Conservation (phyloP, 2,113 vertebrate species). For the Helogale parvula region DNA sequence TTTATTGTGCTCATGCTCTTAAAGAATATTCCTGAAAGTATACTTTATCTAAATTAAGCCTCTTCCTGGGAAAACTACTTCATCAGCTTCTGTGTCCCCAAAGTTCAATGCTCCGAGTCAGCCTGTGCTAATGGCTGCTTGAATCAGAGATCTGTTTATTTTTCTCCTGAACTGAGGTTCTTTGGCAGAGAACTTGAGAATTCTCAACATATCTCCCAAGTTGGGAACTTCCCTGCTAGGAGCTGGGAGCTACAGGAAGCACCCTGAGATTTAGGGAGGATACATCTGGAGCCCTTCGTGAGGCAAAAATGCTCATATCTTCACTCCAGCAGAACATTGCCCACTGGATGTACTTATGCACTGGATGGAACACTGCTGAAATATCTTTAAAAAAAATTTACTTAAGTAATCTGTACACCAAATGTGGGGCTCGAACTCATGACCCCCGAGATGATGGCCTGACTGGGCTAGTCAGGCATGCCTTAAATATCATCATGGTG, state of each 20-base stretch:
- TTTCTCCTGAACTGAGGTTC: background rate
- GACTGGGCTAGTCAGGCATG: background rate
- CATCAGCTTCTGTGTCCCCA: background rate
- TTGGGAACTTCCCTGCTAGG: background rate
- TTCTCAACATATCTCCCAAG: background rate
- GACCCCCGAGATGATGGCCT: background rate
- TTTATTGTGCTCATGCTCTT: background rate
- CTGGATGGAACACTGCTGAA: background rate
- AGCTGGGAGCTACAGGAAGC: background rate
- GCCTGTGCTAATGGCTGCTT: background rate
- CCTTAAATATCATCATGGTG: background rate
- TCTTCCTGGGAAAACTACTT: background rate
- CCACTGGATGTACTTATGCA: background rate
- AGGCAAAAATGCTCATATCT: background rate
- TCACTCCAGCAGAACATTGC: background rate
- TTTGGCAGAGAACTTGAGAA: constrained; percentile 25
- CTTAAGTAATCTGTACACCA: background rate
- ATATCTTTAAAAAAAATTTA: background rate
- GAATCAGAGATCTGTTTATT: background rate
- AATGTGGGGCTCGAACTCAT: background rate
- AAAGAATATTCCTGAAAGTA: constrained; percentile 18
- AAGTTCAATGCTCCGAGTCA: background rate
- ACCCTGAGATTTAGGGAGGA: background rate
- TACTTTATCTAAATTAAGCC: constrained; percentile 1
- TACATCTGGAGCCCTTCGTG: background rate